These are phyloP conservation scores for Darevskia mixta DNA, from an alignment of 2,797 vertebrate species.

Conservation along the genomic window DNA sequence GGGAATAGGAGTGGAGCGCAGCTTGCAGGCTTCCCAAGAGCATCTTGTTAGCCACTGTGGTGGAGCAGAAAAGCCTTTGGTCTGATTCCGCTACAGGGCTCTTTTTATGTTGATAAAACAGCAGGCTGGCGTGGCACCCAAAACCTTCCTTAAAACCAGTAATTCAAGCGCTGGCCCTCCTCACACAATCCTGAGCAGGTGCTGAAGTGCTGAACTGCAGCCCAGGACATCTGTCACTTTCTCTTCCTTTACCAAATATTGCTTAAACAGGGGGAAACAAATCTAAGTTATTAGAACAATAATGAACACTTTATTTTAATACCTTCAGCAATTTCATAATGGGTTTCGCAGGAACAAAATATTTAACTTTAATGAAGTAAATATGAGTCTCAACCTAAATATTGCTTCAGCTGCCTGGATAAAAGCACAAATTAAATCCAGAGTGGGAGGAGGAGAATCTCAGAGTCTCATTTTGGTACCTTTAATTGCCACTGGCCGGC, in stretches of 20 bases:
- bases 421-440: neutral
- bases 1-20: too few relatives aligned
- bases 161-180: neutral
- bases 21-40: too few relatives aligned
- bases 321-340: neutral
- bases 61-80: neutral
- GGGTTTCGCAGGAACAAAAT: neutral
- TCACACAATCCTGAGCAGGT: too few relatives aligned
- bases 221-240: neutral
- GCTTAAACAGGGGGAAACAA: neutral
- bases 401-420: neutral
- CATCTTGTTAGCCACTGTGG: neutral
- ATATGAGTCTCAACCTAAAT: neutral
- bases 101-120: neutral
- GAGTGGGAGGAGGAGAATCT: too few relatives aligned
- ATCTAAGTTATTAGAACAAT: neutral
- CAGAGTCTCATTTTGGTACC: neutral
- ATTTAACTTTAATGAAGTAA: conserved; percentile 19
- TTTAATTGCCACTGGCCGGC: neutral
- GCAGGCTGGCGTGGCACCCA: neutral
- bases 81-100: neutral
- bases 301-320: neutral
- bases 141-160: neutral
- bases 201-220: neutral
- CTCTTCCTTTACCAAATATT: neutral